Conservation (phyloP, 2,113 vertebrate genomes). For the Stercorarius parasiticus region DNA sequence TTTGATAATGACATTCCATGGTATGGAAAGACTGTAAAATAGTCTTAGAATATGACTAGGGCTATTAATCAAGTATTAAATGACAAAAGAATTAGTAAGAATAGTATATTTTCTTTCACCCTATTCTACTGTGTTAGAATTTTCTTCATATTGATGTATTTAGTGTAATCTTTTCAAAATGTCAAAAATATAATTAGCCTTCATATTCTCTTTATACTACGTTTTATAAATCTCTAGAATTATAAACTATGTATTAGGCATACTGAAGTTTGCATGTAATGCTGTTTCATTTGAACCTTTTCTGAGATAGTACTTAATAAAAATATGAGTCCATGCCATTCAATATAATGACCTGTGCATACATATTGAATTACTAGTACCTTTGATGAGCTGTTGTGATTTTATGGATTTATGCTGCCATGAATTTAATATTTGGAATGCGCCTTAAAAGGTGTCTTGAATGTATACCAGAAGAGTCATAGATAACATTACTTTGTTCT, state of each 20-base stretch:
- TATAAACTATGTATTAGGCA: background rate
- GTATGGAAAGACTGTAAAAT: background rate
- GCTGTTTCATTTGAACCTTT: background rate
- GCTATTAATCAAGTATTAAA: conserved; percentile 3
- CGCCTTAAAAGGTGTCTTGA: background rate
- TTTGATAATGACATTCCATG: background rate
- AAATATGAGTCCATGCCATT: background rate
- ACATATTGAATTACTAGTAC: background rate
- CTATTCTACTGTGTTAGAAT: background rate
- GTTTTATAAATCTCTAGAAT: background rate
- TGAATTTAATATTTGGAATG: background rate
- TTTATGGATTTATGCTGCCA: background rate
- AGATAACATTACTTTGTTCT: background rate
- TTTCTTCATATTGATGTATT: conserved; percentile 7
- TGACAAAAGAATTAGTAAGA: background rate
- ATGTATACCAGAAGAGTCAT: background rate
- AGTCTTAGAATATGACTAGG: background rate
- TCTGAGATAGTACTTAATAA: background rate
- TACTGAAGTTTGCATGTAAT: background rate
- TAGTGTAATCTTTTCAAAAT: conserved; percentile 33
- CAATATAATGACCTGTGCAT: background rate
- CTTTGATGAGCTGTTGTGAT: background rate
- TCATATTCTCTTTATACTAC: background rate
- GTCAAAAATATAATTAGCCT: conserved; percentile 24
- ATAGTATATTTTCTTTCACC: background rate